Evolutionary conservation across 2,113 vertebrate species (phyloP).

Genomic region (Oceanites oceanicus): DNA sequence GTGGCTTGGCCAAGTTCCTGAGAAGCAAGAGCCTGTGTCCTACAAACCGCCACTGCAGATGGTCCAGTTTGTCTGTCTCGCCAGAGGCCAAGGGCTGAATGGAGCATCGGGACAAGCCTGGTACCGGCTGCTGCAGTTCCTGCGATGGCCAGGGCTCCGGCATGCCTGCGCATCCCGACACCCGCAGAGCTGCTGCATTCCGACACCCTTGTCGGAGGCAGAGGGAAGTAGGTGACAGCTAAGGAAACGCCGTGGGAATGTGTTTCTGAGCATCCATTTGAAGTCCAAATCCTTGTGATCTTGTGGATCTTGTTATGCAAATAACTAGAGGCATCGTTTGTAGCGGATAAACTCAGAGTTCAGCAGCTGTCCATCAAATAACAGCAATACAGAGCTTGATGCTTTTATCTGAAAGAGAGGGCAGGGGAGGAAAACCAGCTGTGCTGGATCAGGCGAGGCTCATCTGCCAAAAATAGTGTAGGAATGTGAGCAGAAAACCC

Average conservation of each 20-base stretch:
- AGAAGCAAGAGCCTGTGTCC: slow-evolving; percentile 3
- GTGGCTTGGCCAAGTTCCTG: slow-evolving; percentile 41
- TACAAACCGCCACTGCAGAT: not conserved
- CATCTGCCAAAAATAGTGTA: slow-evolving; percentile 39
- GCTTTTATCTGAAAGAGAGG: slow-evolving; percentile 21
- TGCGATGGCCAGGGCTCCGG: not conserved
- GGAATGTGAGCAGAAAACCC: slow-evolving; percentile 66
- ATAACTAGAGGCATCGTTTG: not conserved
- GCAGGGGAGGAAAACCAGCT: slow-evolving; percentile 41
- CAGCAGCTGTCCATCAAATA: not conserved
- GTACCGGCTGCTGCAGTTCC: not conserved
- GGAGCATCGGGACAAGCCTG: not conserved
- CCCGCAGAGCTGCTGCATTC: not conserved
- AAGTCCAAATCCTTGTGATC: not conserved
- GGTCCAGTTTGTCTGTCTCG: not conserved
- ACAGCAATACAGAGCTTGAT: not conserved
- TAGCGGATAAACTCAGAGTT: not conserved
- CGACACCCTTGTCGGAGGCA: not conserved
- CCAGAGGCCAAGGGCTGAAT: not conserved
- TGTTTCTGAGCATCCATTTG: not conserved
- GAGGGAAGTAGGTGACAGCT: not conserved
- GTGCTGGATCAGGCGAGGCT: not conserved
- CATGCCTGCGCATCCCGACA: not conserved
- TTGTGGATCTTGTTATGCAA: not conserved
- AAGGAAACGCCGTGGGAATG: not conserved